Conservation (phyloP, 2,797 vertebrate species). For the Sylvilagus floridanus region DNA sequence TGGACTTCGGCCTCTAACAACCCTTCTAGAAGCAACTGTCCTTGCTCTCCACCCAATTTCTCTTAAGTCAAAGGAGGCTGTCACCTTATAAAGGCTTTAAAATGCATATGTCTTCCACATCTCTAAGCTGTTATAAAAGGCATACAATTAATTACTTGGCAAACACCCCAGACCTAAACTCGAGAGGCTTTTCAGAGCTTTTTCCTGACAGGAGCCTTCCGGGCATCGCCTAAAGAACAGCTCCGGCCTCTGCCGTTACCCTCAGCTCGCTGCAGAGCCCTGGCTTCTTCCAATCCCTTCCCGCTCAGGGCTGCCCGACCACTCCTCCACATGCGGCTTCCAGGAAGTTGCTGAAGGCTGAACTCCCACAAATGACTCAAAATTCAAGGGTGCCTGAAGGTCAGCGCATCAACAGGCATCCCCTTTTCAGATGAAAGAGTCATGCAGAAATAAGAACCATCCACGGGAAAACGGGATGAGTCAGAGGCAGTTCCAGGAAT, state of each 20-base stretch:
- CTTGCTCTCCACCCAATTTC: not conserved
- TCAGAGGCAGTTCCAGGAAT: constrained; percentile 63
- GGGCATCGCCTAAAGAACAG: not conserved
- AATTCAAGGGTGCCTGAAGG: constrained; percentile 45
- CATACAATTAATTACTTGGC: not conserved
- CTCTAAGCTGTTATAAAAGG: constrained; percentile 1
- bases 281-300: not conserved
- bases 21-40: not conserved
- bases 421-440: not conserved
- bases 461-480: constrained; percentile 3
- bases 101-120: not conserved
- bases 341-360: not conserved
- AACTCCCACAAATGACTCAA: not conserved
- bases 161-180: not conserved
- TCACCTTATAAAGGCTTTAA: not conserved
- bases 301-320: not conserved
- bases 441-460: not conserved
- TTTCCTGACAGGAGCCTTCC: too few species aligned
- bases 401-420: not conserved
- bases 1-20: not conserved
- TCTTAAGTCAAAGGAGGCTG: constrained; percentile 35
- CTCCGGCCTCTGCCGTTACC: not conserved
- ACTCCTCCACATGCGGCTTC: not conserved
- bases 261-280: not conserved
- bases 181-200: not conserved